Percentiles rank a stretch among this genome's conserved stretches.
Conservation (phyloP, 2,113 vertebrate species). For the Epinephelus cyanopodus region DNA sequence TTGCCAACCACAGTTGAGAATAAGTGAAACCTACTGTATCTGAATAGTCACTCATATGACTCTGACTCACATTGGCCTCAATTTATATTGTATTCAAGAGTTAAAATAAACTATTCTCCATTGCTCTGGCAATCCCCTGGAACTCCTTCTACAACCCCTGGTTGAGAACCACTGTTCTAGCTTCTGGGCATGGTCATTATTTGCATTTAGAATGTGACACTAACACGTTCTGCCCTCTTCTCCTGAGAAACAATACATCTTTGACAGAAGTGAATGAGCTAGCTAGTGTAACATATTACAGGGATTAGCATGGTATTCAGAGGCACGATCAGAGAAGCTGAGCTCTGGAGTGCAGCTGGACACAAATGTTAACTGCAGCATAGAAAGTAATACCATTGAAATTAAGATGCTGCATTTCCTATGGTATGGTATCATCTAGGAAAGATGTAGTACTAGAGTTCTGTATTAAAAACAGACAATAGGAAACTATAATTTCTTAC, state of each 20-base stretch:
- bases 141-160: too few relatives aligned
- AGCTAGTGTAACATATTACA: conserved; percentile 36
- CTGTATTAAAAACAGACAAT: conserved; percentile 11
- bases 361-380: conserved; percentile 31
- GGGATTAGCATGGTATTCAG: conserved; percentile 50
- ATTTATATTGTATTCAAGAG: too few relatives aligned
- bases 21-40: too few relatives aligned
- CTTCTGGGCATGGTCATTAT: neutral
- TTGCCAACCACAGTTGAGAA: too few relatives aligned
- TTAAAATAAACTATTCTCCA: too few relatives aligned
- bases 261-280: conserved; percentile 24
- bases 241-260: conserved; percentile 41
- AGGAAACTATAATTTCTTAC: neutral
- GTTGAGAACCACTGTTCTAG: neutral
- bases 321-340: conserved; percentile 28
- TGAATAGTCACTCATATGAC: too few relatives aligned
- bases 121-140: too few relatives aligned
- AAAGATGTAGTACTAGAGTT: neutral
- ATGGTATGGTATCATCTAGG: neutral
- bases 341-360: conserved; percentile 44
- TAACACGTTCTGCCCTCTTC: neutral
- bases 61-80: too few relatives aligned
- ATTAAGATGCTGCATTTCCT: conserved; percentile 21
- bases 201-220: neutral
- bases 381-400: conserved; percentile 10